These are phyloP conservation scores for Furcula furcula DNA, from an alignment of 2,888 invertebrate genomes.

Conservation along the genomic window DNA sequence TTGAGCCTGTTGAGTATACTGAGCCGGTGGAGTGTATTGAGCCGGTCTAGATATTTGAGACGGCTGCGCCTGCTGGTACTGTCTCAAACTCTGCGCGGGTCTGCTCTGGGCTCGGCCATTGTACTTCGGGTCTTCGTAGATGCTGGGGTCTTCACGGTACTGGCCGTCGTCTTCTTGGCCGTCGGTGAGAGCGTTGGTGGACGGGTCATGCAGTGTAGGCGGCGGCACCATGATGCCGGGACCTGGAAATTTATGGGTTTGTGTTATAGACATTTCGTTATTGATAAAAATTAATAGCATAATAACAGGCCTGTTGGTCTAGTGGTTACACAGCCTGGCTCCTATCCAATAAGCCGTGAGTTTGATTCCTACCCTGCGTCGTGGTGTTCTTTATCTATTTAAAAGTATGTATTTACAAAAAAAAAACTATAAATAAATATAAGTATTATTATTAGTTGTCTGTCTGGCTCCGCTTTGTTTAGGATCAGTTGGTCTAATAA, in stretches of 20 bases:
- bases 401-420: too few relatives aligned
- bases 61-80: conserved; percentile 44
- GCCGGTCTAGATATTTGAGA: conserved; percentile 9
- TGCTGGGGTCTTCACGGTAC: conserved; percentile 90
- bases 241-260: conserved; percentile 56
- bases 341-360: too few relatives aligned
- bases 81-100: conserved; percentile 41
- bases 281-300: too few relatives aligned
- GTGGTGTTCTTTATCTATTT: too few relatives aligned
- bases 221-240: conserved; percentile 90
- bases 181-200: conserved; percentile 77
- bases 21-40: conserved; percentile 15
- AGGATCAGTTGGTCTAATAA: too few relatives aligned
- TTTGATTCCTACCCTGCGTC: too few relatives aligned
- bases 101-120: conserved; percentile 53
- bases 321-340: too few relatives aligned
- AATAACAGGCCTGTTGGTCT: too few relatives aligned
- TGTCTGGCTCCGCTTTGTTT: too few relatives aligned
- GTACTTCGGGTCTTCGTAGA: conserved; percentile 88
- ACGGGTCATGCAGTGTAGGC: conserved; percentile 84
- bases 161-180: conserved; percentile 92
- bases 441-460: too few relatives aligned
- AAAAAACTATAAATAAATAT: too few relatives aligned
- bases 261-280: too few relatives aligned
- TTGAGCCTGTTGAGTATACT: conserved; percentile 16